Evolutionary conservation across 2,888 invertebrate genomes (phyloP).

Genomic region (Oxycera nigricornis): DNA sequence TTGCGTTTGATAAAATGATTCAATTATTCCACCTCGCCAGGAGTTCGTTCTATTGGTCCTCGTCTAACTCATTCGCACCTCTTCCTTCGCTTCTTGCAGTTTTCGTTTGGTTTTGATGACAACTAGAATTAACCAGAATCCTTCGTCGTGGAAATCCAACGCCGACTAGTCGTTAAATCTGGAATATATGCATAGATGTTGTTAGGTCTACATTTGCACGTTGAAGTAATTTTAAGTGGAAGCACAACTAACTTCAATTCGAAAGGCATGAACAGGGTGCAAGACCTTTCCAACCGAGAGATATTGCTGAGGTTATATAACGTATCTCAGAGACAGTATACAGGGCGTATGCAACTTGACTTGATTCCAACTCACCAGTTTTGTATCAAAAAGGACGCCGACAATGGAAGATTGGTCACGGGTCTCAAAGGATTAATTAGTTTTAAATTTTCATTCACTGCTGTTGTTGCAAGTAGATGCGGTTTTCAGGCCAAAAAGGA

Average conservation of each 20-base stretch:
- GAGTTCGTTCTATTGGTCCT: background rate
- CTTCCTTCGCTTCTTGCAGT: background rate
- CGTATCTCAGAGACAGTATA: too few relatives aligned
- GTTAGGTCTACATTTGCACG: background rate
- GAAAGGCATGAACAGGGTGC: background rate
- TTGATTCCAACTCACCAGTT: too few relatives aligned
- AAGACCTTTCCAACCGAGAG: background rate
- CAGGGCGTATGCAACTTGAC: too few relatives aligned
- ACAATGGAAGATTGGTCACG: background rate
- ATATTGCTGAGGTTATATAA: background rate
- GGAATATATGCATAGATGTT: background rate
- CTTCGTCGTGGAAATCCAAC: background rate
- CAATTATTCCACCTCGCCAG: background rate
- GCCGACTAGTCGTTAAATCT: background rate
- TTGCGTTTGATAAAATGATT: slow-evolving; percentile 12
- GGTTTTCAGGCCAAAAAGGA: background rate
- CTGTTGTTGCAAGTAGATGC: background rate
- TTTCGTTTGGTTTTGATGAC: background rate
- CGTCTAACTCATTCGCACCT: background rate
- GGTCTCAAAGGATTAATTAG: background rate
- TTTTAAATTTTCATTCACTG: background rate
- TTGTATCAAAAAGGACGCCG: background rate
- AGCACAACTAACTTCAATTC: background rate
- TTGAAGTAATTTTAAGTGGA: background rate
- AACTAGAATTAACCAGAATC: background rate